Evolutionary conservation across 2,888 invertebrate genomes (phyloP), one percentile per base, ranked within the genome.

Genomic region (Minunthozetes semirufus): DNA sequence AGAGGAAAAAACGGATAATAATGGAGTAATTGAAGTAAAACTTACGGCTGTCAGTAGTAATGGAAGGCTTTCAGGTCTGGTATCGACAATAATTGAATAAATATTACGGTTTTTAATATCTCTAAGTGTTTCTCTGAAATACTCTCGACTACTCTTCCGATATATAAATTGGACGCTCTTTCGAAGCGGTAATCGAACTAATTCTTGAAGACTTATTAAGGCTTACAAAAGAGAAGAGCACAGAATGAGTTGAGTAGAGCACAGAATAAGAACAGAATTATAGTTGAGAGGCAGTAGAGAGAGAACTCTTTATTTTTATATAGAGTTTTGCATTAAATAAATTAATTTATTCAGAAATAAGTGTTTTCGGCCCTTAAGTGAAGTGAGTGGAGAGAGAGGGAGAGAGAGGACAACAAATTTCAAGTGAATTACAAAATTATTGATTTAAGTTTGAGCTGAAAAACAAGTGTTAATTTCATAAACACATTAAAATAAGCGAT

Each of bases 91-190:
- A 75, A 96, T 86, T 81, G 94, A 92, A 81, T 88, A 89, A 80
- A 94, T 91, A 80, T 90, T 88, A 82, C 93, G 93, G 81, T 91
- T 90, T 78, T 93, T 89, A 53, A 95, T 88, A 82, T 93, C 92
- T 76, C 89, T 87, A 2, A 94, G 85, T 0, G 90, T 89, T 46
- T 87, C 87, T 25, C 91, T 82, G 82, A 92, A 93, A 42, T 90
- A 89, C 9, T 85, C 84, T 0, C 87, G 86, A 79, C 88, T 87
- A 29, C 89, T 87, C 81, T 89, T 89, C 46, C 89, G 85, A 76
- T 90, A 85, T 79, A 88, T 87, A 68, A 91, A 86, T 82, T 90
- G 87, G 80, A 89, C 77, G 73, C 78, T 79, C 59, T 76, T 77
- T n/a, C 77, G 77, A 38, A 79, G 73, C 15, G 88, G 87, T 17